Evolutionary conservation across 2,113 vertebrate species (phyloP), one percentile per base, ranked within the genome.

Genomic region (Vidua chalybeata): DNA sequence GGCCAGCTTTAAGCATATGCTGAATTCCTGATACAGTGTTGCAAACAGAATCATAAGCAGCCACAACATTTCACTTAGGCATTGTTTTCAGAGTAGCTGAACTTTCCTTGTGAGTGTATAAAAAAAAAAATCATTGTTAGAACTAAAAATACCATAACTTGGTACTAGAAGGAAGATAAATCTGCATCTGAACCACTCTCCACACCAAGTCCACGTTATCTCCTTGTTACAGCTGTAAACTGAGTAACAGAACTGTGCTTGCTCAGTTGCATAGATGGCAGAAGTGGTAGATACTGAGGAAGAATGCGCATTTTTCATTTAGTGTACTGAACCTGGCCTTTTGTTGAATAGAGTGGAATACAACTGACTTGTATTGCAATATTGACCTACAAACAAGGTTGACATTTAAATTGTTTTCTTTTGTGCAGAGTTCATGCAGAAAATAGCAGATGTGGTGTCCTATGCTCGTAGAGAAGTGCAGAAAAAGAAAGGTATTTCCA

Each of bases 401-500:
- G 66, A 46, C 15, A 2, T 76, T 54, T 52, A 48, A 62, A 54
- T 89, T 95, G 58, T 86, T 91, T 93, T 94, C 92, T 84, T 93
- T 90, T 90, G 33, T 93, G 64, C 90, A 97, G 96, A 94, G 58
- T 46, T 69, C 77, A 28, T 71, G n/a, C 58, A 35, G 74, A 89
- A 90, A 94, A 13, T 79, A 37, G 71, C 46, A 1, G 95, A 96
- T 1, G 14, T 96, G 31, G 67, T 96, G 51, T 91, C 92, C 2
- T 66, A 87, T 27, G 46, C 35, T 61, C 90, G 23, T 21, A 71
- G 31, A 43, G 76, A 77, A 86, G 79, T 5, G 43, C 86, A 46
- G 51, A 95, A 78, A 82, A 84, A 67, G 46, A 94, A 97, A 97
- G 97, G 97, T 97, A 97, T 93, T 95, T 76, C 66, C 31, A 28